Percentiles rank a stretch among this genome's conserved stretches.
Evolutionary conservation across 2,113 vertebrate genomes (phyloP).

Genomic region (Oreamnos americanus): DNA sequence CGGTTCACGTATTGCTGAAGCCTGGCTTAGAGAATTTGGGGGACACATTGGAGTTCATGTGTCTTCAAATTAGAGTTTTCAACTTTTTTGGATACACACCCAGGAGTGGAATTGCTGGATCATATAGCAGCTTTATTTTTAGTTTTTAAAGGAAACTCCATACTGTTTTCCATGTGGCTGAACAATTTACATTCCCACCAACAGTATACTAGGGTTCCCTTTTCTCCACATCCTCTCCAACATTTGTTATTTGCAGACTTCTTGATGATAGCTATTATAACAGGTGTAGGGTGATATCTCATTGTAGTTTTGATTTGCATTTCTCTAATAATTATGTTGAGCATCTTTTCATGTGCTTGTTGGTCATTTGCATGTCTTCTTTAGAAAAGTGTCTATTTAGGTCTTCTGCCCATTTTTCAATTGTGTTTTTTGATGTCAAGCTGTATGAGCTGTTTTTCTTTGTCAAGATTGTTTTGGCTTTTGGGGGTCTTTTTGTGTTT

Average conservation of each 20-base stretch:
- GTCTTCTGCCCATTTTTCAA: not conserved
- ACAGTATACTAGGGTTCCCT: not conserved
- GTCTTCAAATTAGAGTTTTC: not conserved
- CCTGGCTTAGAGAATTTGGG: not conserved
- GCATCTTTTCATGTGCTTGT: not conserved
- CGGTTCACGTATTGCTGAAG: accelerated
- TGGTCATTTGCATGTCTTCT: not conserved
- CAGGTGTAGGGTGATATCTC: not conserved
- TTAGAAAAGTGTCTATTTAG: not conserved
- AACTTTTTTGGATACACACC: not conserved
- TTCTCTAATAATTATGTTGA: not conserved
- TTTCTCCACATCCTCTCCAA: not conserved
- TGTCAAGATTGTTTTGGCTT: not conserved
- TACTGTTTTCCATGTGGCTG: not conserved
- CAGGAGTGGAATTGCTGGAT: not conserved
- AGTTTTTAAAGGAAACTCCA: not conserved
- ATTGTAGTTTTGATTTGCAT: not conserved
- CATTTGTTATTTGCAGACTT: not conserved
- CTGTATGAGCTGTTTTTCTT: not conserved
- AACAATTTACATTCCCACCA: not conserved
- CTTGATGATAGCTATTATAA: not conserved
- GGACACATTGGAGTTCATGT: not conserved
- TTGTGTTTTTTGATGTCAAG: not conserved
- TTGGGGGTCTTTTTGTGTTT: not conserved
- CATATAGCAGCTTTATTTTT: not conserved